A percentile compares a stretch with the other conserved stretches of the same genome.
Evolutionary conservation across 1,140 invertebrate species (phyloP).

Genomic region (Lineus longissimus): DNA sequence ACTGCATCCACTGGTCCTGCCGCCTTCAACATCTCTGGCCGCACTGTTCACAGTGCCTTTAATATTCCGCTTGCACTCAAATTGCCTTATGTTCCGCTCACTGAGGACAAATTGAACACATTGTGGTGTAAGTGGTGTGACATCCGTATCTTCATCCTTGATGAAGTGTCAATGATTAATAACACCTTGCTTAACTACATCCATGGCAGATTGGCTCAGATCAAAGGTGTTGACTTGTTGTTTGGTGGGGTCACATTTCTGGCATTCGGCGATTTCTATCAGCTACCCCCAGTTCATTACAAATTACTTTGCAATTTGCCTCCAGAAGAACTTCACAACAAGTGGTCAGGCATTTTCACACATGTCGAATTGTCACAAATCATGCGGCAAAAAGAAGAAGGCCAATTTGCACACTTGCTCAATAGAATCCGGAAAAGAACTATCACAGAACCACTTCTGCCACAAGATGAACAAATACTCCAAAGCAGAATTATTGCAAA

Average conservation of each 20-base stretch:
- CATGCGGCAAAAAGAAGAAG: conserved; percentile 3
- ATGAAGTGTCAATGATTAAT: conserved; percentile 26
- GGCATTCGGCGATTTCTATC: conserved; percentile 23
- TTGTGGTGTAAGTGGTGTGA: background rate
- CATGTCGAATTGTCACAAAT: conserved; percentile 1
- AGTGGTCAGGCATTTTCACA: background rate
- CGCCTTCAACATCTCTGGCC: background rate
- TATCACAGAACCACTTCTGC: background rate
- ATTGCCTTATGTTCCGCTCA: background rate
- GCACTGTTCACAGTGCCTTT: background rate
- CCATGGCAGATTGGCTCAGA: conserved; percentile 20
- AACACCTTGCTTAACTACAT: conserved; percentile 16
- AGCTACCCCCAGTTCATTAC: conserved; percentile 20
- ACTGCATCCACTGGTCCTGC: conserved; percentile 1
- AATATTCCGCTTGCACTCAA: background rate
- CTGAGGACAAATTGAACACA: background rate
- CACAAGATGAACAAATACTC: background rate
- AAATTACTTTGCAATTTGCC: background rate
- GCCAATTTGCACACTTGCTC: background rate
- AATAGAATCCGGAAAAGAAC: conserved; percentile 1
- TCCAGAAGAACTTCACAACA: background rate
- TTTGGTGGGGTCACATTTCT: conserved; percentile 22
- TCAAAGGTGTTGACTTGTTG: conserved; percentile 1
- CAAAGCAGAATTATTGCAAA: background rate
- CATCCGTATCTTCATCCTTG: background rate